Base-by-base conservation (phyloP, 2,888 invertebrate species). In the Podabrus alpinus region DNA sequence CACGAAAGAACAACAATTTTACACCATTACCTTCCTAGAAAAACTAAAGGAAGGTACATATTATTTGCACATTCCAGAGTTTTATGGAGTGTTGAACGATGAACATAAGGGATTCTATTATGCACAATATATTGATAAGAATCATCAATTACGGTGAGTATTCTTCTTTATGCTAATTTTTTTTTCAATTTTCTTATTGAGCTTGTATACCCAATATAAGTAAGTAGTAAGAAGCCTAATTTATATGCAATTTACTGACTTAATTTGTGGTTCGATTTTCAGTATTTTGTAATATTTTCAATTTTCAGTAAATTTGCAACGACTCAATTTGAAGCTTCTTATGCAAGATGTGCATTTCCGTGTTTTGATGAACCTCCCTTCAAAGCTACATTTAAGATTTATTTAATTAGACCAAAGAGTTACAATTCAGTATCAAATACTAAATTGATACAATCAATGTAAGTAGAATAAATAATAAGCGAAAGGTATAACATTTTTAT, bases 311-410 rank as follows among this genome's bases (percentile, higher is more conserved):
- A 59, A 10, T 78, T 88, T 17, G 92, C 91, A 1, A 88, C 91
- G 0, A 93, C 93, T 0, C 92, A 93, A 80, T 92, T 93, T 82
- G 89, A 93, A 86, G 89, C 92, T 0, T 89, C 91, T 2, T 87
- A 91, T 73, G 92, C 92, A 0, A 90, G 93, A 16, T 88, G 87
- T 77, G 94, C 92, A 0, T 94, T 94, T 84, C 94, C 94, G n/a
- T 92, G 93, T 80, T 94, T 94, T 81, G 94, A 94, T 81, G 92
- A 92, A 77, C 91, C 88, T 0, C 85, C 86, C 0, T 85, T 85
- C 70, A 74, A 81, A 1, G 82, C 88, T 0, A 81, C 78, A 0
- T 86, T 93, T 83, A 88, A 89, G 29, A 89, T 94, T n/a, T 89
- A 88, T 2, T 88, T 94, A 71, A 91, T 89, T 11, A 90, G 93